These are phyloP conservation scores for Orientallactaga sibirica DNA, from an alignment of 2,797 vertebrate species.

Conservation along the genomic window DNA sequence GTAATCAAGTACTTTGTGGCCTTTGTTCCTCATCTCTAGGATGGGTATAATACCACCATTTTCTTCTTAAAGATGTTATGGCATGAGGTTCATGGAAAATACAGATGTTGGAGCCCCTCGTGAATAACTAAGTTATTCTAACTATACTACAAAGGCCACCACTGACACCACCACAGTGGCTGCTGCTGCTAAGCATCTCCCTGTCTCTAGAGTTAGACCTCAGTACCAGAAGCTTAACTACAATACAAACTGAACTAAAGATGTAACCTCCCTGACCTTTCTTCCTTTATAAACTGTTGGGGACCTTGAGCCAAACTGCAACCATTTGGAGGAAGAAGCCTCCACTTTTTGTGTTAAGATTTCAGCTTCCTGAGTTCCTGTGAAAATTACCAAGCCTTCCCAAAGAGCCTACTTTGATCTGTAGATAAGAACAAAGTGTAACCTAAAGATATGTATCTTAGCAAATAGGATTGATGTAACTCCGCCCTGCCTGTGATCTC, in stretches of 20 bases:
- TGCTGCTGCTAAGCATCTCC: neutral
- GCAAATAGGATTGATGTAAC: too few species aligned
- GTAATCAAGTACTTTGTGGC: neutral
- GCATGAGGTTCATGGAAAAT: neutral
- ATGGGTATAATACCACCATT: neutral
- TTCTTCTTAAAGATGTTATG: neutral
- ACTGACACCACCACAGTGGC: too few species aligned
- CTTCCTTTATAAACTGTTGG: neutral
- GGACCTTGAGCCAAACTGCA: too few species aligned
- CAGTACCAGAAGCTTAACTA: neutral
- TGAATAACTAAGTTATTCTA: neutral
- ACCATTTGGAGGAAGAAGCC: too few species aligned
- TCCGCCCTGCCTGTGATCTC: too few species aligned
- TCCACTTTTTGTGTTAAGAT: too few species aligned
- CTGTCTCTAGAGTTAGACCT: neutral
- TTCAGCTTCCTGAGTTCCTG: too few species aligned
- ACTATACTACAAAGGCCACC: neutral
- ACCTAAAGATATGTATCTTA: too few species aligned
- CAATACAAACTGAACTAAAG: neutral
- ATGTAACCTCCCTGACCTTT: slow-evolving; percentile 6
- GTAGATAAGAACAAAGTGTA: too few species aligned
- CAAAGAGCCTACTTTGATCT: too few species aligned
- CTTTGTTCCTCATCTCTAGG: neutral
- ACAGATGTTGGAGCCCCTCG: fast-evolving
- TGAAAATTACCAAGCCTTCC: too few species aligned